phyloP scores from a whole-genome alignment of 2,888 invertebrate genomes.

The Hermaeophaga mercurialis region DNA sequence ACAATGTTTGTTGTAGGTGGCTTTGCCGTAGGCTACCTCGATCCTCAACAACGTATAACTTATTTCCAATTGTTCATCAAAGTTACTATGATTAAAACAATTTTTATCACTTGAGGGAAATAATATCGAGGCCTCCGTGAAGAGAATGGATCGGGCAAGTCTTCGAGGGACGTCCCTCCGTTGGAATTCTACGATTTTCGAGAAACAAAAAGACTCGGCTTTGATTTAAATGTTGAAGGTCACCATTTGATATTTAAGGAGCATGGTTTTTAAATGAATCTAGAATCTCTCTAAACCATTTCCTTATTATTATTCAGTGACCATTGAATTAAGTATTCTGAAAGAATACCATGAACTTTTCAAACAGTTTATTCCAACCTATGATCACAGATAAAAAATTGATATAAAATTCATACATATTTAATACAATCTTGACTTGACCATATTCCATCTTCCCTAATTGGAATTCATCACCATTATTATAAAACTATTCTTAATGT shows the following conservation, averaged over 20 bases:
- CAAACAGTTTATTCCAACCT: too few relatives aligned
- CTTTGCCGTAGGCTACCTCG: constrained; percentile 42
- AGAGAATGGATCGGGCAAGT: constrained; percentile 27
- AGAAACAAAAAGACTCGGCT: background rate
- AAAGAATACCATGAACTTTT: too few relatives aligned
- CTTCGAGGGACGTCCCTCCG: constrained; percentile 12
- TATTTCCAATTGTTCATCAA: constrained; percentile 45
- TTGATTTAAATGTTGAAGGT: constrained; percentile 15
- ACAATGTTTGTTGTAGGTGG: constrained; percentile 53
- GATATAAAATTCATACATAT: too few relatives aligned
- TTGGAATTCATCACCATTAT: too few relatives aligned
- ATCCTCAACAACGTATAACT: constrained; percentile 41
- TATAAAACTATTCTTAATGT: too few relatives aligned
- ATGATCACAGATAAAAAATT: too few relatives aligned
- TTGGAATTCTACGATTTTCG: constrained; percentile 16
- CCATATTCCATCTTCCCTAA: too few relatives aligned
- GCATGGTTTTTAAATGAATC: background rate
- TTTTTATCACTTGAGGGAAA: constrained; percentile 32
- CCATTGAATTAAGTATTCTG: too few relatives aligned
- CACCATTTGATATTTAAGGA: background rate
- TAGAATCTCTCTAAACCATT: background rate
- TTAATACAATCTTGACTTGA: too few relatives aligned
- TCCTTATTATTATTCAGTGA: constrained; percentile 4
- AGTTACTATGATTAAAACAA: constrained; percentile 41
- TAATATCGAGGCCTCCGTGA: constrained; percentile 23